phyloP scores from a whole-genome alignment of 2,113 vertebrate genomes.

The Syngnathoides biaculeatus region DNA sequence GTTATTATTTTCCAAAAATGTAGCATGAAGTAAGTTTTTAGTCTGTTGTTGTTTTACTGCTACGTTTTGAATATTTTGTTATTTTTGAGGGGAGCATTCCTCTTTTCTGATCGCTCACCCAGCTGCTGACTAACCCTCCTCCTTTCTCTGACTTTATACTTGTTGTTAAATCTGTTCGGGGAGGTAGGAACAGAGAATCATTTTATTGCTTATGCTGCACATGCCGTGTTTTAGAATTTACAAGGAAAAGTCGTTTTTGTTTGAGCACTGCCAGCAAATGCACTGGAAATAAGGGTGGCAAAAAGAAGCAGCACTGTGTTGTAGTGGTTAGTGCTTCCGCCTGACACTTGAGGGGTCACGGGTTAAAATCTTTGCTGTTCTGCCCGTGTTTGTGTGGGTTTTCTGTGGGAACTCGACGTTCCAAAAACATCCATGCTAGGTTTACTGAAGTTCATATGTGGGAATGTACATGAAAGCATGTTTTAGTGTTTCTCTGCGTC shows the following conservation, averaged over 20 bases:
- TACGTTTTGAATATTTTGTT: too few species aligned
- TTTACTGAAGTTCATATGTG: neutral
- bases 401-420: neutral
- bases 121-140: constrained; percentile 48
- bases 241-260: neutral
- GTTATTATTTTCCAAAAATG: too few species aligned
- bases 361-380: neutral
- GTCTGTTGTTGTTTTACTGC: neutral
- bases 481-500: too few species aligned
- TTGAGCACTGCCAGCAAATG: neutral
- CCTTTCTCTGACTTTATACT: constrained; percentile 5
- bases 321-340: neutral
- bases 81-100: constrained; percentile 15
- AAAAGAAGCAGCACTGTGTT: neutral
- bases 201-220: neutral
- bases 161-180: constrained; percentile 27
- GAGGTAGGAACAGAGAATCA: neutral
- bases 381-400: too few species aligned
- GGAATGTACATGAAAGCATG: too few species aligned
- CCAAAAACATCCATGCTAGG: neutral
- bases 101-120: constrained; percentile 53
- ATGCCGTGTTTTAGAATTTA: neutral
- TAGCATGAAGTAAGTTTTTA: neutral
- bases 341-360: neutral
- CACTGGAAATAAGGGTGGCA: too few species aligned